Conservation (phyloP, 1,140 invertebrate species). For the Myzus persicae region DNA sequence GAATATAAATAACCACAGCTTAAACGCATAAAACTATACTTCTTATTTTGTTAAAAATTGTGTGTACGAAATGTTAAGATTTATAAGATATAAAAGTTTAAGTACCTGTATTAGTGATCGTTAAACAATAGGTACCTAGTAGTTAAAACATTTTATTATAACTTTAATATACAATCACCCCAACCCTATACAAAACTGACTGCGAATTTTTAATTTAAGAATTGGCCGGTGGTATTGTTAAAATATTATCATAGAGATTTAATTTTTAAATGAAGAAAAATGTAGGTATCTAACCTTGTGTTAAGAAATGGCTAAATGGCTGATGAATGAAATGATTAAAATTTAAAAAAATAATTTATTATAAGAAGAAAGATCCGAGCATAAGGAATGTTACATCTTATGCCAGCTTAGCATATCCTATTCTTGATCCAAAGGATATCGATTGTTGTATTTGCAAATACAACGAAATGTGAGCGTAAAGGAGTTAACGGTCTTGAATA, state of each 20-base stretch:
- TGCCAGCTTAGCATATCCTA: not conserved
- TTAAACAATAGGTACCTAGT: not conserved
- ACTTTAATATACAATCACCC: too few species aligned
- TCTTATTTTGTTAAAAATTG: not conserved
- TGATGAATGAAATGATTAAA: too few species aligned
- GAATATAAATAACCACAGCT: not conserved
- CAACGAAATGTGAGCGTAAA: not conserved
- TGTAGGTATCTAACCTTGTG: too few species aligned
- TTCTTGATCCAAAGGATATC: not conserved
- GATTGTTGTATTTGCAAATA: constrained; percentile 18
- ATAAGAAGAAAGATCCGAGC: not conserved
- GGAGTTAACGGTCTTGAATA: constrained; percentile 33
- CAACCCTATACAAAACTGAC: too few species aligned
- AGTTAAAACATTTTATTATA: too few species aligned
- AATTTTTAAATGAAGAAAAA: too few species aligned
- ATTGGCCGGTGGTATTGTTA: too few species aligned
- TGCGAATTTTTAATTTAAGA: too few species aligned
- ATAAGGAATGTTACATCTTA: not conserved
- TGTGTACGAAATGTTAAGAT: not conserved
- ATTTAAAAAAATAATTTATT: too few species aligned
- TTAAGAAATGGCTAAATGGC: too few species aligned
- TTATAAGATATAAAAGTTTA: not conserved
- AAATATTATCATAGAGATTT: too few species aligned
- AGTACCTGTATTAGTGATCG: not conserved
- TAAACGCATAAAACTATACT: not conserved